Percentiles rank a stretch among this genome's conserved stretches.
These are phyloP conservation scores for Yponomeuta cagnagella DNA, from an alignment of 2,888 invertebrate species.

Conservation along the genomic window DNA sequence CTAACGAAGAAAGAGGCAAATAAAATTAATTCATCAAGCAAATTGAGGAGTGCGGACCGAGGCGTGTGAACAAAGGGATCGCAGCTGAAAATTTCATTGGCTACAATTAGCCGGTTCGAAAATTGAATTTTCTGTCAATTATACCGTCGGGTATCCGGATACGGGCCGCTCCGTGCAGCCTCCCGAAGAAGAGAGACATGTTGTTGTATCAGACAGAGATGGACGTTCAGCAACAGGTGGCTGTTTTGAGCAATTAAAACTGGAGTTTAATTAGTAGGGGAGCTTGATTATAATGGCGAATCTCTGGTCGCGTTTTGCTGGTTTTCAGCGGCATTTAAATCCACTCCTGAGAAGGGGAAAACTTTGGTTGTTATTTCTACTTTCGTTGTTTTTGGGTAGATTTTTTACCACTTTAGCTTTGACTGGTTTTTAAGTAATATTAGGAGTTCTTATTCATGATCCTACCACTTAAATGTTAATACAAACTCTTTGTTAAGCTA, in stretches of 20 bases:
- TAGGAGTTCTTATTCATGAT: not conserved
- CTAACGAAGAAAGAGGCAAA: slow-evolving; percentile 35
- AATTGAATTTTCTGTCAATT: slow-evolving; percentile 70
- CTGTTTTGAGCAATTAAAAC: slow-evolving; percentile 70
- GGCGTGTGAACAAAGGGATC: slow-evolving; percentile 54
- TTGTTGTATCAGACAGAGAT: slow-evolving; percentile 27
- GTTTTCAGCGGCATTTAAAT: slow-evolving; percentile 60
- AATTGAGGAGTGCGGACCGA: slow-evolving; percentile 48
- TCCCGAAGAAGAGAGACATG: slow-evolving; percentile 41
- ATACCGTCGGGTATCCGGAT: slow-evolving; percentile 61
- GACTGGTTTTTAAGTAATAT: not conserved
- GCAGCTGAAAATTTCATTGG: slow-evolving; percentile 65
- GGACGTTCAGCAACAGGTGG: slow-evolving; percentile 65
- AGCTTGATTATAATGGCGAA: slow-evolving; percentile 65
- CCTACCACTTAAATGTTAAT: not conserved
- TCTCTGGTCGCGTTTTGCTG: slow-evolving; percentile 56
- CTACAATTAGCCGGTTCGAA: slow-evolving; percentile 61
- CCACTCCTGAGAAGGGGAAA: slow-evolving; percentile 50
- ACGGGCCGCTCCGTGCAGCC: slow-evolving; percentile 63
- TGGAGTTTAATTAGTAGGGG: slow-evolving; percentile 73
- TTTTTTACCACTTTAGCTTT: not conserved
- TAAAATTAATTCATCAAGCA: slow-evolving; percentile 59
- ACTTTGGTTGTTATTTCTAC: slow-evolving; percentile 10
- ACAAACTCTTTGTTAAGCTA: too few species aligned
- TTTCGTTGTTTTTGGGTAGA: not conserved